A percentile compares a stretch with the other conserved stretches of the same genome.
Evolutionary conservation across 2,888 invertebrate genomes (phyloP).

Genomic region (Microplitis deprimator): DNA sequence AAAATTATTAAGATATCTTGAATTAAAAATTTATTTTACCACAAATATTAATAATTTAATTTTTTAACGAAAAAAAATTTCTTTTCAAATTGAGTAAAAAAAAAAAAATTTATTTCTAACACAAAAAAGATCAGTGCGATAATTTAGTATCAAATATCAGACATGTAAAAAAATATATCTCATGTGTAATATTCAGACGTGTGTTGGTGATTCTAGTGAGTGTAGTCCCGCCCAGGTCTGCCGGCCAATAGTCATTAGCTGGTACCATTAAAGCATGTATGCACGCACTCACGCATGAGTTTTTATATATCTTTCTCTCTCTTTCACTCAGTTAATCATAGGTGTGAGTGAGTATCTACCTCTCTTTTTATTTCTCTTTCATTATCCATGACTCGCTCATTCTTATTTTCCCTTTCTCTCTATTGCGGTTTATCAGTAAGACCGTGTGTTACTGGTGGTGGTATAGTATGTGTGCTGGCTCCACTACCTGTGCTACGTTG

Average conservation of each 20-base stretch:
- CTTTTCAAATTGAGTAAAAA: neutral
- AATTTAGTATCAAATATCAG: neutral
- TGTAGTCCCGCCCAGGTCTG: slow-evolving; percentile 70
- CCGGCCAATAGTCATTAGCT: slow-evolving; percentile 72
- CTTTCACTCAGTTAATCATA: slow-evolving; percentile 14
- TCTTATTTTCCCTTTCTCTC: slow-evolving; percentile 43
- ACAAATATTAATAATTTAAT: too few species aligned
- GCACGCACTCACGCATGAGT: slow-evolving; percentile 60
- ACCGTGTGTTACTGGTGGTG: neutral
- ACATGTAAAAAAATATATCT: slow-evolving; percentile 18
- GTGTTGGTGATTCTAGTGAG: slow-evolving; percentile 55
- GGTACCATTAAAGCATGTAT: slow-evolving; percentile 70
- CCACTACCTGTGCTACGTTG: slow-evolving; percentile 15
- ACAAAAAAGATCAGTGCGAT: slow-evolving; percentile 24
- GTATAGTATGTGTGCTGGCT: slow-evolving; percentile 3
- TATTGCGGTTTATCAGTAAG: slow-evolving; percentile 30
- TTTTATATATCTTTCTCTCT: slow-evolving; percentile 34
- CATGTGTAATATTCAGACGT: slow-evolving; percentile 18
- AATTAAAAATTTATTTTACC: too few species aligned
- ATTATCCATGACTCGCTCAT: slow-evolving; percentile 22
- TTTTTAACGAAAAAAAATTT: too few species aligned
- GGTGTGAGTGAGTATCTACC: slow-evolving; percentile 1
- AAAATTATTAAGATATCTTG: neutral
- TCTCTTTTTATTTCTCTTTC: slow-evolving; percentile 25
- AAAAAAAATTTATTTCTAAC: neutral